phyloP scores from a whole-genome alignment of 1,140 invertebrate genomes.

The Drosophila auraria region DNA sequence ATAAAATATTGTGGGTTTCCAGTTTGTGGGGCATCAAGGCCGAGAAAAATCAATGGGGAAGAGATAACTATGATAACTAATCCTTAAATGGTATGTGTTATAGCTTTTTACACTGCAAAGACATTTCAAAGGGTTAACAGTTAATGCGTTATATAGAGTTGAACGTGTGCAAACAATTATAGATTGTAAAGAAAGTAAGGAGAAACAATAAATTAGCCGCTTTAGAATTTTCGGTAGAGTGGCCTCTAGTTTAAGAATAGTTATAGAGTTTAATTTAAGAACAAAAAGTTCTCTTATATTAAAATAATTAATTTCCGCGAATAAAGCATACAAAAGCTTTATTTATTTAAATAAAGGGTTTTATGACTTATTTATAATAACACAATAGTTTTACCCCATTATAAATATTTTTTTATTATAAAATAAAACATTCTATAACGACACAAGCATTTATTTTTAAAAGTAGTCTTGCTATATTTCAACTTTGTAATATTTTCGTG shows the following conservation, averaged over 20 bases:
- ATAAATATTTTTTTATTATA: no score
- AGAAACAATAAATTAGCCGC: no score
- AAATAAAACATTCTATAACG: no score
- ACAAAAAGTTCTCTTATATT: not conserved
- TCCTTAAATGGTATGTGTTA: constrained; percentile 75
- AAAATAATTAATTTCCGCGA: not conserved
- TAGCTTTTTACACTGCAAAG: constrained; percentile 79
- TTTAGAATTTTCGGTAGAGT: not conserved
- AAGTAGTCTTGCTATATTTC: no score
- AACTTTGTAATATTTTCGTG: no score
- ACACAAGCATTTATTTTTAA: no score
- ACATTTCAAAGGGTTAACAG: constrained; percentile 18
- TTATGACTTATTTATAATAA: no score
- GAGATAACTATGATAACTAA: constrained; percentile 78
- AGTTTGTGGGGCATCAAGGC: constrained; percentile 57
- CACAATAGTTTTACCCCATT: no score
- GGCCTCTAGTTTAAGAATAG: no score
- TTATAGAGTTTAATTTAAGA: not conserved
- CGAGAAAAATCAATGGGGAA: constrained; percentile 67
- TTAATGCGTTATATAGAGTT: constrained; percentile 3
- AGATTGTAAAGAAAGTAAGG: not conserved
- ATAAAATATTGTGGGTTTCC: constrained; percentile 76
- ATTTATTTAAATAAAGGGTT: no score
- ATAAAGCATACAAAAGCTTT: no score
- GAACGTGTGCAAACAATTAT: not conserved